Evolutionary conservation across 2,113 vertebrate species (phyloP).

Genomic region (Peromyscus californicus): DNA sequence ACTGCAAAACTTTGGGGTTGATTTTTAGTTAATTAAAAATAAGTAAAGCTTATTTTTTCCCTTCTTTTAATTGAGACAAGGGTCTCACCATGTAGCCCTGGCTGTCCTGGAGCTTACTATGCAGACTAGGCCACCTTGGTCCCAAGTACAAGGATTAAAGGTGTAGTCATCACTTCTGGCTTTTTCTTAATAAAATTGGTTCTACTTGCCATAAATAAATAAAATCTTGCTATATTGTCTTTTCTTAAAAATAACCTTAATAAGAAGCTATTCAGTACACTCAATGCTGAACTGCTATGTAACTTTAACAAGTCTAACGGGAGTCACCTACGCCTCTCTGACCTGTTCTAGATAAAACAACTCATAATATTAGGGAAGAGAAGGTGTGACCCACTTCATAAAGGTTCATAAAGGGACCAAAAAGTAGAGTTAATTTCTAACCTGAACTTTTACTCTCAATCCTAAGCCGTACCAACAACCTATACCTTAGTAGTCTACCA

Average conservation of each 20-base stretch:
- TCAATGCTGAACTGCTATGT: background rate
- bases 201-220: slow-evolving; percentile 44
- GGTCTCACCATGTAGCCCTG: background rate
- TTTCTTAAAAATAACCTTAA: slow-evolving; percentile 29
- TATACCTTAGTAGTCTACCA: background rate
- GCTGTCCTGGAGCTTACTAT: background rate
- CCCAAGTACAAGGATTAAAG: background rate
- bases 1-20: background rate
- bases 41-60: background rate
- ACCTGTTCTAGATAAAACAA: background rate
- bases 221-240: background rate
- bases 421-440: background rate
- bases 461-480: background rate
- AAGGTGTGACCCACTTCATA: background rate
- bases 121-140: background rate
- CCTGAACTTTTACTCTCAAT: background rate
- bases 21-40: slow-evolving; percentile 22
- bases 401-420: background rate
- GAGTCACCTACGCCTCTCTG: background rate
- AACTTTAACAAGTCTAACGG: background rate
- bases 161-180: background rate
- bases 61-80: background rate
- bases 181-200: background rate
- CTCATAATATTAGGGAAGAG: background rate
- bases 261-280: background rate